phyloP scores from a whole-genome alignment of 2,113 vertebrate genomes.

The Thomomys bottae region DNA sequence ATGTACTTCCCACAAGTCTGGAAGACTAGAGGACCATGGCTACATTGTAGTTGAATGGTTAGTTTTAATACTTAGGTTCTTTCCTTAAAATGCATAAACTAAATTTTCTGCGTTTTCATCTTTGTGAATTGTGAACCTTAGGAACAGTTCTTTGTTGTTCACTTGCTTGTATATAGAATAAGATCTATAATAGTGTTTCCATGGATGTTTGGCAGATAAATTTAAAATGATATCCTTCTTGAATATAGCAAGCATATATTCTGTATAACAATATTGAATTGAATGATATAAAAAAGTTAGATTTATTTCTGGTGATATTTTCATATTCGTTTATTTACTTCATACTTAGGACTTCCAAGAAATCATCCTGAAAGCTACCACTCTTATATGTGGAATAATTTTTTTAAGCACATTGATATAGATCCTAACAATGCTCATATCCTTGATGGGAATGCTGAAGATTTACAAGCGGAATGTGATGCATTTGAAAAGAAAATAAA shows the following conservation, averaged over 20 bases:
- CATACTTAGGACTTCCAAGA: constrained; percentile 88
- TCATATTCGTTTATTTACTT: constrained; percentile 54
- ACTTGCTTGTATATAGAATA: neutral
- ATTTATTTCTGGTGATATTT: constrained; percentile 39
- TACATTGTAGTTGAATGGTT: constrained; percentile 4
- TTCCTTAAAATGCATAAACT: constrained; percentile 27
- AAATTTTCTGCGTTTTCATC: neutral
- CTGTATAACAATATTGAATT: constrained; percentile 1
- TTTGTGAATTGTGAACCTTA: neutral
- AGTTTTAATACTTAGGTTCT: neutral
- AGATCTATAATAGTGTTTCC: constrained; percentile 3
- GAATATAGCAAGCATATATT: neutral
- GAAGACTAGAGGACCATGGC: neutral
- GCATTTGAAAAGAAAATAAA: constrained; percentile 90
- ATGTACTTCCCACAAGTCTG: neutral
- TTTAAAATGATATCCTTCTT: neutral
- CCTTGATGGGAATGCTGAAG: constrained; percentile 89
- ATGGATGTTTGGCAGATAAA: neutral
- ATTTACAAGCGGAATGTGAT: constrained; percentile 89
- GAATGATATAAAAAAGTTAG: neutral
- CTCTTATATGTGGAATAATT: constrained; percentile 92
- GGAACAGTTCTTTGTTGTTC: neutral
- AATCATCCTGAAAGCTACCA: constrained; percentile 91
- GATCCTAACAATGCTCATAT: constrained; percentile 90
- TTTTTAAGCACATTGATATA: constrained; percentile 91